Conservation (phyloP, 2,113 vertebrate genomes). For the Cynocephalus volans region DNA sequence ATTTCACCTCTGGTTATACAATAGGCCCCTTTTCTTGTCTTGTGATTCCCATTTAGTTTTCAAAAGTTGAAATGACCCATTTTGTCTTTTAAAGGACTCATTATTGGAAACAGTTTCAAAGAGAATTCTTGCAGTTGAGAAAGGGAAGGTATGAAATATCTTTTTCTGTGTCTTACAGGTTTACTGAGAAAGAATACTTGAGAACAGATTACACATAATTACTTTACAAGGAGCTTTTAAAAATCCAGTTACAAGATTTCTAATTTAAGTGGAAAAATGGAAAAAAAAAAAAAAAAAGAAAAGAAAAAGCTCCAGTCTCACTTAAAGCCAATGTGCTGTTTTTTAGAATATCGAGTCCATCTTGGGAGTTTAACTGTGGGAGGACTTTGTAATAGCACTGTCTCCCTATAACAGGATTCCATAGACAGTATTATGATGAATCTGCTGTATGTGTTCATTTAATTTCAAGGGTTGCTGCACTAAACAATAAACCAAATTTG, state of each 20-base stretch:
- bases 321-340: background rate
- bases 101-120: slow-evolving; percentile 49
- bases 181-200: slow-evolving; percentile 57
- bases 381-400: slow-evolving; percentile 38
- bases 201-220: slow-evolving; percentile 70
- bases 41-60: slow-evolving; percentile 45
- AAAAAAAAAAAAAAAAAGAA: background rate
- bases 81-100: slow-evolving; percentile 60
- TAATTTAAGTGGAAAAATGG: slow-evolving; percentile 62
- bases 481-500: slow-evolving; percentile 80
- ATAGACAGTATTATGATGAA: slow-evolving; percentile 66
- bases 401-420: background rate
- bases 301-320: background rate
- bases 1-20: slow-evolving; percentile 46
- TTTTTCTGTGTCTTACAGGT: slow-evolving; percentile 54
- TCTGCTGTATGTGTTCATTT: slow-evolving; percentile 75
- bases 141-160: slow-evolving; percentile 26
- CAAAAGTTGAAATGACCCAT: slow-evolving; percentile 48
- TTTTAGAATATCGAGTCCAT: background rate
- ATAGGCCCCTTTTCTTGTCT: background rate
- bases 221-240: slow-evolving; percentile 50
- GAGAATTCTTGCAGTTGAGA: background rate
- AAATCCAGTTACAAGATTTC: slow-evolving; percentile 75
- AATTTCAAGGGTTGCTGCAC: slow-evolving; percentile 81
- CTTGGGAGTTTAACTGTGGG: background rate